Evolutionary conservation across 2,888 invertebrate species (phyloP).

Genomic region (Ferdinandea cuprea): DNA sequence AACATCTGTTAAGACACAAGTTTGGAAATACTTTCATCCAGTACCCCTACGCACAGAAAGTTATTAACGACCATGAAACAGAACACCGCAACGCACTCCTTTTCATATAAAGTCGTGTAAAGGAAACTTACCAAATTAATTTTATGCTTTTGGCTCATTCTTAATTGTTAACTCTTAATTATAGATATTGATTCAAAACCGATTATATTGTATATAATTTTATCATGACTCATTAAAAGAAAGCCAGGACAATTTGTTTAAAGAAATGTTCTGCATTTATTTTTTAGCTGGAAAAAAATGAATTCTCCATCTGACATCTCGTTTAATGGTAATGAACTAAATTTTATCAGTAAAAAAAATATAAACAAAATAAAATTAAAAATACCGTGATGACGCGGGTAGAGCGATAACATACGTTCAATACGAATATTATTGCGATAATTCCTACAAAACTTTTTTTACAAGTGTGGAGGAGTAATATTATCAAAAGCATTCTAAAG

Average conservation of each 20-base stretch:
- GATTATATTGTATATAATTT: too few species aligned
- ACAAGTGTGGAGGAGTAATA: not conserved
- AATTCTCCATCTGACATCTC: not conserved
- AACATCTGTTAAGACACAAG: not conserved
- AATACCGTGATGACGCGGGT: not conserved
- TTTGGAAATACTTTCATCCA: not conserved
- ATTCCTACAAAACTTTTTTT: too few species aligned
- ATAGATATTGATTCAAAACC: too few species aligned
- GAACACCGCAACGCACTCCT: too few species aligned
- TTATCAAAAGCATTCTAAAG: constrained; percentile 32
- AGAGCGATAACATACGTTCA: not conserved
- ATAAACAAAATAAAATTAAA: not conserved
- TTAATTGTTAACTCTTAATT: too few species aligned
- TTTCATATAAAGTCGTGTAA: too few species aligned
- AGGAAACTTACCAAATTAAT: not conserved
- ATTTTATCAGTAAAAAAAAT: not conserved
- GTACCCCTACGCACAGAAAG: not conserved
- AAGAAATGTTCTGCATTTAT: not conserved
- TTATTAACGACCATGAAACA: not conserved
- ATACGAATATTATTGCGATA: not conserved
- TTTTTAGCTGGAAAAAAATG: too few species aligned
- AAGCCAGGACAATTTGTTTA: not conserved
- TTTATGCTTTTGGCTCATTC: not conserved
- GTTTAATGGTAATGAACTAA: not conserved
- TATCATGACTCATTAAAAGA: too few species aligned